These are phyloP conservation scores for Spheniscus mendiculus DNA, from an alignment of 2,113 vertebrate species.

Conservation along the genomic window DNA sequence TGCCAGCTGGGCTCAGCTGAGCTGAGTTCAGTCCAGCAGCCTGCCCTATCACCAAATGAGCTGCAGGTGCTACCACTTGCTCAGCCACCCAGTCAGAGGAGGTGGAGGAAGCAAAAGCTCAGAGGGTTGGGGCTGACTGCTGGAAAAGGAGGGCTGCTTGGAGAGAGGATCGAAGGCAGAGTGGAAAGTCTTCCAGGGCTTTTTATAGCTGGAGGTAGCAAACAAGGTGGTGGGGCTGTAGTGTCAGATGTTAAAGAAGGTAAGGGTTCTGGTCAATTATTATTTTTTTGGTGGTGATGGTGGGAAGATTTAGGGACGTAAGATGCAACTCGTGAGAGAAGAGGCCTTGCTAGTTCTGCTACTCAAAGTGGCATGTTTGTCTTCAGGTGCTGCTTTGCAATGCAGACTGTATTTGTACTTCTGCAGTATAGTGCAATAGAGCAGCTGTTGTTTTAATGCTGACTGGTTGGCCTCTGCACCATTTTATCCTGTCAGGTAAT, in stretches of 20 bases:
- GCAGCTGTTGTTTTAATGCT: not conserved
- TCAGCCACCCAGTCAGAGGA: not conserved
- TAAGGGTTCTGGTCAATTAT: not conserved
- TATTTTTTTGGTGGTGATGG: not conserved
- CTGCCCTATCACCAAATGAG: accelerated
- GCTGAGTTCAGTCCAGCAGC: not conserved
- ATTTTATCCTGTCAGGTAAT: not conserved
- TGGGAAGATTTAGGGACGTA: not conserved
- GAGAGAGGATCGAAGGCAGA: accelerated
- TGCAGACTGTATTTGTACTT: not conserved
- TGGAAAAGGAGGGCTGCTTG: not conserved
- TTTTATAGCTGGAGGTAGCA: not conserved
- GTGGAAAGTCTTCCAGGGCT: accelerated
- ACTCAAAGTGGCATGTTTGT: accelerated
- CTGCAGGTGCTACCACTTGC: not conserved
- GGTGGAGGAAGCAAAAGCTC: not conserved
- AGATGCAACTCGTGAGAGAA: not conserved
- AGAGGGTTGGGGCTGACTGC: not conserved
- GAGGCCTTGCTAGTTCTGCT: not conserved
- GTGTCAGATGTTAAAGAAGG: not conserved
- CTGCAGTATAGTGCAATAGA: not conserved
- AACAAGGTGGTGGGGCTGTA: not conserved
- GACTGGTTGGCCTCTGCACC: not conserved
- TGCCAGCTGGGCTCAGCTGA: not conserved
- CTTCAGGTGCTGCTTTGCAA: not conserved